Conservation (phyloP, 2,113 vertebrate genomes). For the Sylvilagus bachmani region DNA sequence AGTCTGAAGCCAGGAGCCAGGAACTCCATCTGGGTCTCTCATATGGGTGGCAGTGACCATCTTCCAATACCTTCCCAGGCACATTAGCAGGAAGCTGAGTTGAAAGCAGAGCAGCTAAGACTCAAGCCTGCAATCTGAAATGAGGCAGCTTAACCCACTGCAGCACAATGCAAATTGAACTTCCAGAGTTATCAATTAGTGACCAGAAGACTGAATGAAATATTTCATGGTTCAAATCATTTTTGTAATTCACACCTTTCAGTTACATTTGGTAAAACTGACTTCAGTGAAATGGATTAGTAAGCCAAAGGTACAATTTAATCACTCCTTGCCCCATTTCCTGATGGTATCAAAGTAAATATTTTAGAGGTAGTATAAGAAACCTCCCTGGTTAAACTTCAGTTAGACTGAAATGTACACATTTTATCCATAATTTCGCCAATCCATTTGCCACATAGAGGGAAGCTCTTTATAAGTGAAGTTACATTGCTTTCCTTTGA, state of each 20-base stretch:
- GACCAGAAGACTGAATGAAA: constrained; percentile 2
- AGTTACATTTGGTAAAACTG: constrained; percentile 41
- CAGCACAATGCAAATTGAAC: neutral
- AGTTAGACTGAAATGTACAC: neutral
- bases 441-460: neutral
- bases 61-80: too few relatives aligned
- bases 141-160: too few relatives aligned
- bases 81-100: too few relatives aligned
- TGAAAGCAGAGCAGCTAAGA: too few relatives aligned
- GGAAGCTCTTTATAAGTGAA: neutral
- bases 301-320: neutral
- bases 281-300: constrained; percentile 4
- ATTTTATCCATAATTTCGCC: neutral
- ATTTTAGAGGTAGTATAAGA: neutral
- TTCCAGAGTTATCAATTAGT: neutral
- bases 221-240: neutral
- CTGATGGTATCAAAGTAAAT: neutral
- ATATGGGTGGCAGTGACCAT: too few relatives aligned
- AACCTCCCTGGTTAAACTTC: neutral
- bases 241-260: constrained; percentile 48
- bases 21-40: too few relatives aligned
- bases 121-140: too few relatives aligned
- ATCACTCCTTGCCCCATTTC: neutral
- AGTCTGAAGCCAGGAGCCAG: too few relatives aligned
- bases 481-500: neutral